A percentile compares a stretch with the other conserved stretches of the same genome.
These are phyloP conservation scores for Gallirallus australis DNA, from an alignment of 2,797 vertebrate species.

Conservation along the genomic window DNA sequence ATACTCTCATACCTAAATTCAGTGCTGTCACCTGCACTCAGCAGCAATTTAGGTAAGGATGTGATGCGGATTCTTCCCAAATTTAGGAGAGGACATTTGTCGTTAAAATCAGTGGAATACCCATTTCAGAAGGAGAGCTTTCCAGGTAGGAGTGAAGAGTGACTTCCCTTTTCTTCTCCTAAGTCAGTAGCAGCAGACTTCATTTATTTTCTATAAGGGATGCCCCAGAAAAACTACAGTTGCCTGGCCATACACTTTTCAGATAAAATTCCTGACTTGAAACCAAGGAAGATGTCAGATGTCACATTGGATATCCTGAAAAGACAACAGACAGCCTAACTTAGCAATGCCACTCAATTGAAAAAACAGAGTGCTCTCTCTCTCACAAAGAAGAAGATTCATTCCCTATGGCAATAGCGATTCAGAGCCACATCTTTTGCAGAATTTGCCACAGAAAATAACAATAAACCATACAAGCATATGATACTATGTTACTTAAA, in stretches of 20 bases:
- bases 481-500: not conserved
- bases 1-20: not conserved
- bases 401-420: not conserved
- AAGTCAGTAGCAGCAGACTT: not conserved
- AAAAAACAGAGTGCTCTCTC: not conserved
- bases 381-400: not conserved
- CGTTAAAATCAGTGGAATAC: not conserved
- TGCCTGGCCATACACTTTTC: not conserved
- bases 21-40: not conserved
- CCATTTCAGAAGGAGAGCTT: not conserved
- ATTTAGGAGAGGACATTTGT: not conserved
- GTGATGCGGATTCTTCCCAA: not conserved
- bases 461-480: not conserved
- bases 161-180: not conserved
- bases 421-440: not conserved
- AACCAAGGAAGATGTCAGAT: not conserved
- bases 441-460: not conserved
- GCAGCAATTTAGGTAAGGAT: not conserved
- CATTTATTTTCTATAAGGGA: not conserved
- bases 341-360: not conserved
- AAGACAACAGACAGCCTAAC: not conserved
- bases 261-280: not conserved
- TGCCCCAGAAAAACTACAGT: not conserved
- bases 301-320: not conserved
- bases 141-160: not conserved